Base-by-base conservation (phyloP, 1,140 invertebrate genomes). In the Meloidogyne hapla region DNA sequence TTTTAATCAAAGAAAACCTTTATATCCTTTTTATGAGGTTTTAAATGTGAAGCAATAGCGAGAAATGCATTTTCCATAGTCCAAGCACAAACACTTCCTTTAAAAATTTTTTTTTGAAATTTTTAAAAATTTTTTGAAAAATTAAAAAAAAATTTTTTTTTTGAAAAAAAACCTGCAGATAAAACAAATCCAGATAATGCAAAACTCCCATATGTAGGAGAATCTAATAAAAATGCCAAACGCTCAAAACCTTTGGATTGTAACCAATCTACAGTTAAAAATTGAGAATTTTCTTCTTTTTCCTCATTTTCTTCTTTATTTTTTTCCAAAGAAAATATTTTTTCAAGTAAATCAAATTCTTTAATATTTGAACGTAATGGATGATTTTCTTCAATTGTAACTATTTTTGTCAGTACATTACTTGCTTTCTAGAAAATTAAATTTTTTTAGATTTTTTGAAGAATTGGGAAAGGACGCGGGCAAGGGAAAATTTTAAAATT, bases 61-160 rank as follows among this genome's bases (percentile, higher is more conserved):
- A 68, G 21, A 42, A 78, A 78, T 18, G 77, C 77, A 25, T 77
- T 78, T 40, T 78, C 62, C 21, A 79, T 78, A 6, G 77, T 78
- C 77, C 77, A 78, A 25, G 26, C 77, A 42, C 33, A 69, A 10
- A 78, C 70, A 65, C 77, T 78, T 68, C 77, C 77, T 77, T 18
- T 77, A 5, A 77, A 75, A 28, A 23, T 40, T 18, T 68, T 40
- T 25, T 69, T 25, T 38, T 6, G 8, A n/a, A 68, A 13, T 12
- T 64, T 21, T 9, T 13, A 70, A 21, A 74, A 38, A 38, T 13
- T 48, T 26, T 26, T 13, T 21, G 13, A 10, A 74, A 38, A 74
- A 70, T 38, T 5, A 74, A 28, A 23, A 33, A 21, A 9, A 38
- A 69, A 23, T 66, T 71, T 21, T 8, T 66, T 71, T 21, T 15